phyloP scores from a whole-genome alignment of 2,113 vertebrate species.

The Heterochromis multidens region DNA sequence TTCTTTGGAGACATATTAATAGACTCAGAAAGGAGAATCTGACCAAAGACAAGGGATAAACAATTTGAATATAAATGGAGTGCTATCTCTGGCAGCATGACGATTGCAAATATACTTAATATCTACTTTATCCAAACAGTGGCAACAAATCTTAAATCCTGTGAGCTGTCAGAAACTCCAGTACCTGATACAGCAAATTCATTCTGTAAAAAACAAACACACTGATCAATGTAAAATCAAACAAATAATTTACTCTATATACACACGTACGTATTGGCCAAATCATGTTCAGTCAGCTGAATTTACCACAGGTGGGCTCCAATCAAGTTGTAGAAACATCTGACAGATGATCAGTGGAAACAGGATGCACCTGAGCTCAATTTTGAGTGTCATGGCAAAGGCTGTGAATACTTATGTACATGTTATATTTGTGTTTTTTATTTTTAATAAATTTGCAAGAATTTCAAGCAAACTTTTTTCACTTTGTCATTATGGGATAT shows the following conservation, averaged over 20 bases:
- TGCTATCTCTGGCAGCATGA: neutral
- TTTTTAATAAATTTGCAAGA: no score
- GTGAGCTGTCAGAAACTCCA: neutral
- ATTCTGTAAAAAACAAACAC: neutral
- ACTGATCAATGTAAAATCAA: neutral
- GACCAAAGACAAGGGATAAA: neutral
- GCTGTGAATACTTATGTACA: no score
- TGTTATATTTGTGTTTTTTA: no score
- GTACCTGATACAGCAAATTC: neutral
- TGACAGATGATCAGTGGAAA: no score
- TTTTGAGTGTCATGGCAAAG: no score
- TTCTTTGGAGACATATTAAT: neutral
- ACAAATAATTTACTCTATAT: neutral
- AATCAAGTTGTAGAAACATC: no score
- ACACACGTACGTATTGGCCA: no score
- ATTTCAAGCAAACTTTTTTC: no score
- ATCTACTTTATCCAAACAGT: neutral
- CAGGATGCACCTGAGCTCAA: no score
- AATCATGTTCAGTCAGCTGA: no score
- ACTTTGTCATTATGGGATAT: no score
- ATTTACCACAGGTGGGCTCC: no score
- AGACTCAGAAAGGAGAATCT: neutral
- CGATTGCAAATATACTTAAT: neutral
- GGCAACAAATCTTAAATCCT: neutral
- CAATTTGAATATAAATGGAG: neutral